phyloP scores from a whole-genome alignment of 2,797 vertebrate genomes.

The Syngnathus rostellatus region DNA sequence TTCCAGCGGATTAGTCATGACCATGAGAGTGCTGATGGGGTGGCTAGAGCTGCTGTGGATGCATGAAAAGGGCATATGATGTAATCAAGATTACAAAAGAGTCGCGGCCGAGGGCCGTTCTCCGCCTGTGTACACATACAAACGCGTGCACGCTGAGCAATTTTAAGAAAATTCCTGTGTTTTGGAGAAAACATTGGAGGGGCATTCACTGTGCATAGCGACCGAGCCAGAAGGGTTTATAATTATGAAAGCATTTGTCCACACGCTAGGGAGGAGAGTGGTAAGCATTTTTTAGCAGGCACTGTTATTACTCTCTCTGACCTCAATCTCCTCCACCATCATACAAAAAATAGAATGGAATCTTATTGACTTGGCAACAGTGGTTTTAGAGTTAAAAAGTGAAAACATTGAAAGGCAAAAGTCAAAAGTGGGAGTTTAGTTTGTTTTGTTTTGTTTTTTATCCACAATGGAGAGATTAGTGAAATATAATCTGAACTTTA shows the following conservation, averaged over 20 bases:
- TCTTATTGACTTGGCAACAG: neutral
- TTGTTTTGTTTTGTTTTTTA: neutral
- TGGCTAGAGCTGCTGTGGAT: conserved; percentile 14
- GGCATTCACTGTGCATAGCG: neutral
- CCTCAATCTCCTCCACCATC: conserved; percentile 17
- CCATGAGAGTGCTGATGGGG: conserved; percentile 25
- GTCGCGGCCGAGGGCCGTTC: conserved; percentile 39
- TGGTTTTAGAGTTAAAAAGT: neutral
- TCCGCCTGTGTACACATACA: conserved; percentile 23
- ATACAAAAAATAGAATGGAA: neutral
- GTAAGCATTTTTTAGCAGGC: conserved; percentile 21
- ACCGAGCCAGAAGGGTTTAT: neutral
- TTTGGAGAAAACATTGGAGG: conserved; percentile 13
- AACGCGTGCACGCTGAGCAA: conserved; percentile 22
- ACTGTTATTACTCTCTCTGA: conserved; percentile 14
- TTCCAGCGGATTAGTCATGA: conserved; percentile 51
- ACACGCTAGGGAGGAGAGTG: neutral
- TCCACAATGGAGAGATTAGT: neutral
- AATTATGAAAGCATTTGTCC: neutral
- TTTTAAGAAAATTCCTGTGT: conserved; percentile 17
- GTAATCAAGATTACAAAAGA: conserved; percentile 68
- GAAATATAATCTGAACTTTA: neutral
- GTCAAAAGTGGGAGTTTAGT: neutral
- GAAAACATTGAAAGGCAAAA: neutral
- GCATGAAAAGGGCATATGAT: conserved; percentile 50